Base-by-base conservation (phyloP, 37 sponge, comb jelly and placozoan genomes). In the Tethya wilhelma region DNA sequence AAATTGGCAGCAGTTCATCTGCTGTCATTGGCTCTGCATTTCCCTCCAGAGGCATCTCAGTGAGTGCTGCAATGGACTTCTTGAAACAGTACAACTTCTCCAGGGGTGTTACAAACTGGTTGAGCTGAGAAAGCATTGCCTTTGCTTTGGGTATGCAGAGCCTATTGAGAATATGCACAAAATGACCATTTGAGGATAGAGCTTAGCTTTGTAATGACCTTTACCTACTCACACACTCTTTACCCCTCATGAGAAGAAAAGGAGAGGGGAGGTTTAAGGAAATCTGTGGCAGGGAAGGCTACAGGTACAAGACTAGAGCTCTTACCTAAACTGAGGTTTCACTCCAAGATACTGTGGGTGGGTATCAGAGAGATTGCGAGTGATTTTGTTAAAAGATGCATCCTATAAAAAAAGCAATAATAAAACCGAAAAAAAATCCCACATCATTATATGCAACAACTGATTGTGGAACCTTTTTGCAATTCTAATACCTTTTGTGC, bases 1-100 rank as follows among this genome's bases (percentile, higher is more conserved):
- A 90, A 3, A 98, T 53, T n/a, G 99, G 96, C 17, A 98, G 87
- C 14, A 98, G 90, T 59, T 98, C 99, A 75, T 98, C 99, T 59
- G 97, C 95, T 32, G 92, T 90, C 71, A 98, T 23, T 30, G 38
- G 59, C 64, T 79, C 53, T 44, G 44, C 49, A 37, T 38, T 80
- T 20, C 63, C 73, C 42, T 71, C 59, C 46, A 78, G 37, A 36
- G 77, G 71, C 26, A 68, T 78, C n/a, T 40, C 41, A 22, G 84
- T 84, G 23, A 96, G 74, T 38, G 56, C 63, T 19, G 39, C 12
- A 11, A 96, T 23, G 31, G 80, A 57, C 73, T 79, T 33, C 25
- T 65, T 85, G 71, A 96, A 81, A 63, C 97, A 96, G 67, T 46
- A 64, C 53, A 88, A 41, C 81, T 96, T 96, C 79, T 96, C 95